Conservation (phyloP, 2,113 vertebrate genomes). For the Xiphophorus couchianus region DNA sequence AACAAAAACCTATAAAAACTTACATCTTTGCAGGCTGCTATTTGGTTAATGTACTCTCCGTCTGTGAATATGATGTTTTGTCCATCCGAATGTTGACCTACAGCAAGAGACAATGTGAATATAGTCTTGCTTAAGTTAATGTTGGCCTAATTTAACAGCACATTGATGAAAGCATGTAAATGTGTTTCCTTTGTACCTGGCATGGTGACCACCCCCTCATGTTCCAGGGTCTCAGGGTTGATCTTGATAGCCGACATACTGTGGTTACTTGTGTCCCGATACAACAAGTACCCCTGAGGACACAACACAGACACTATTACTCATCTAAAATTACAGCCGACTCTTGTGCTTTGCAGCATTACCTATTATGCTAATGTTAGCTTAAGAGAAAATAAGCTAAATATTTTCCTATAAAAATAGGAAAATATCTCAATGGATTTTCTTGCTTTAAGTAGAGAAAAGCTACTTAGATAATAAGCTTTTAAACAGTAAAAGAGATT, state of each 20-base stretch:
- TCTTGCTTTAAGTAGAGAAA: neutral
- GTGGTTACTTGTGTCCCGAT: slow-evolving; percentile 94
- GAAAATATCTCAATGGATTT: too few species aligned
- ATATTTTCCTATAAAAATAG: too few species aligned
- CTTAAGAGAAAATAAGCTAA: too few species aligned
- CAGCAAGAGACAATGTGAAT: slow-evolving; percentile 35
- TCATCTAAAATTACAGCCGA: neutral
- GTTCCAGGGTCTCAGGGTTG: slow-evolving; percentile 97
- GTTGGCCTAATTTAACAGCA: neutral
- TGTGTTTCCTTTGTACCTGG: slow-evolving; percentile 83
- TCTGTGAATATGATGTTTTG: slow-evolving; percentile 99
- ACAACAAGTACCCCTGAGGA: slow-evolving; percentile 92
- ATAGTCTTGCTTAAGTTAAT: neutral
- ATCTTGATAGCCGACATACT: slow-evolving; percentile 94
- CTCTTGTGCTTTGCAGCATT: neutral
- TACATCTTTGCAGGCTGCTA: slow-evolving; percentile 98
- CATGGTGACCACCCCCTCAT: slow-evolving; percentile 91
- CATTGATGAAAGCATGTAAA: neutral
- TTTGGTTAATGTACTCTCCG: slow-evolving; percentile 98
- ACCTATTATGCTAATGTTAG: too few species aligned
- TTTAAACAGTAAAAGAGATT: neutral
- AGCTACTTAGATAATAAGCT: neutral
- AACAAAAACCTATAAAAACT: slow-evolving; percentile 46
- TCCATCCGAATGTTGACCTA: slow-evolving; percentile 93
- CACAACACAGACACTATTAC: slow-evolving; percentile 38